phyloP scores from a whole-genome alignment of 1,140 invertebrate genomes.

The Ostrea edulis region DNA sequence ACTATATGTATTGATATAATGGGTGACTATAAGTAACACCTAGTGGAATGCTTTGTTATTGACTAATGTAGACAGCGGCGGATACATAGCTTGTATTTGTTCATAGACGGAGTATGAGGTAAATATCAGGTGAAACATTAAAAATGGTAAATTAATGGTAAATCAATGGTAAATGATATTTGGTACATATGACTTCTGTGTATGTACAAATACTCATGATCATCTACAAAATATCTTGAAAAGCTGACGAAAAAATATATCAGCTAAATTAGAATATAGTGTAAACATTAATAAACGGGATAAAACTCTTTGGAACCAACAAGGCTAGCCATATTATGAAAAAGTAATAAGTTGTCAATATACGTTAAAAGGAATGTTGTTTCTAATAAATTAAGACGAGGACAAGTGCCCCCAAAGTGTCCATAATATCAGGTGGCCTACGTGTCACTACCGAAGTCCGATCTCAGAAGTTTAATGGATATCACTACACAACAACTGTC shows the following conservation, averaged over 20 bases:
- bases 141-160: background rate
- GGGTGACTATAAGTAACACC: background rate
- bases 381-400: background rate
- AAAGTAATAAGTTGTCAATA: background rate
- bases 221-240: slow-evolving; percentile 8
- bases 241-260: background rate
- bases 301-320: slow-evolving; percentile 22
- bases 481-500: background rate
- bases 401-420: background rate
- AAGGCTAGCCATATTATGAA: background rate
- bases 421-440: background rate
- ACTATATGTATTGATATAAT: background rate
- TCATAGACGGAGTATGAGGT: background rate
- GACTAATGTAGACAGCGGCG: background rate
- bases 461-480: background rate
- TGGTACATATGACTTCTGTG: background rate
- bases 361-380: slow-evolving; percentile 22
- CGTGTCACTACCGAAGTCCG: background rate
- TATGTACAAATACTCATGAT: background rate
- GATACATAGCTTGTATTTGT: background rate
- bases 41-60: background rate
- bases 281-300: background rate
- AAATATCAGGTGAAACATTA: background rate
- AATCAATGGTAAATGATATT: background rate
- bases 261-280: slow-evolving; percentile 5